Base-by-base conservation (phyloP, 1,140 invertebrate species). In the Drosophila lacertosa region DNA sequence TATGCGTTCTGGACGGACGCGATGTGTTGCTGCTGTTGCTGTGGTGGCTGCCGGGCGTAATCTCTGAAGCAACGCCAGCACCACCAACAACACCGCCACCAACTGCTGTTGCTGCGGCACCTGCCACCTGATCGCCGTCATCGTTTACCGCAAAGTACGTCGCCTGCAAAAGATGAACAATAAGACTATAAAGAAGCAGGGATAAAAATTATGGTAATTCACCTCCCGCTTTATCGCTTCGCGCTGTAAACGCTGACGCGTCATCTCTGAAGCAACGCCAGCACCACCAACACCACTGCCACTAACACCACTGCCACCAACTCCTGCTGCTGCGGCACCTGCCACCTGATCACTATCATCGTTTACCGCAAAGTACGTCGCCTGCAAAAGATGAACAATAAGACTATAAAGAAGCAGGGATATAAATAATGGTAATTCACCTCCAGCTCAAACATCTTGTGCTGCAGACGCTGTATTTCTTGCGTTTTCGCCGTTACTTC, bases 291-390 rank as follows among this genome's bases (percentile, higher is more conserved):
- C n/a, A n/a, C n/a, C n/a, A n/a, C n/a, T n/a, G n/a, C n/a, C n/a
- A n/a, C n/a, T n/a, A n/a, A 72, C 67, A 6, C 24, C 24, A 6
- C 44, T 22, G 1, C 39, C 47, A 55, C 40, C 75, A 77, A 60
- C 70, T 77, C 35, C 80, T 77, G 54, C 92, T 90, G 77, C 42
- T 42, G 39, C 48, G 3, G 13, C 47, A 40, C 22, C 22, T 77
- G 93, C 92, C 26, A 94, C 92, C 90, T 95, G 93, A 13, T 78
- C 82, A 65, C 92, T 93, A 62, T 93, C 92, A 15, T 89, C 72
- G 63, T 92, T 89, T 33, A 94, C 71, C 15, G 83, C 58, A 70
- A 80, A 82, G 4, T 92, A 58, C 74, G 92, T 90, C 22, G 74
- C 72, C 92, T 92, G 65, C 11, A 29, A 24, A 26, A 18, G 13